phyloP scores from a whole-genome alignment of 2,888 invertebrate species.

The Philereme transversata region DNA sequence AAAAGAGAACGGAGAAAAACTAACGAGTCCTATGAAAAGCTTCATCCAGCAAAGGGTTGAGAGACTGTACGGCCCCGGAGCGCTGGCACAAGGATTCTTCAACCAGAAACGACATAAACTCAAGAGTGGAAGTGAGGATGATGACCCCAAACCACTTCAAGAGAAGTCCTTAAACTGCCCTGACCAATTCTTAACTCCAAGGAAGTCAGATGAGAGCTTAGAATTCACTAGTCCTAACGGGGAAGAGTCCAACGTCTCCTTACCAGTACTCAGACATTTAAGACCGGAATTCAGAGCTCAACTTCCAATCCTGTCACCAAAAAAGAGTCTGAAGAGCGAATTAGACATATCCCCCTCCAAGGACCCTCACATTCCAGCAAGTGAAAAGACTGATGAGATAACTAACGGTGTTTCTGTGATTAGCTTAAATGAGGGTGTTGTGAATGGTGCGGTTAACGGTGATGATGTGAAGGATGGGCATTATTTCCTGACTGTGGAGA shows the following conservation, averaged over 20 bases:
- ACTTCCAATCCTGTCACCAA: conserved; percentile 87
- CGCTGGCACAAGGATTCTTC: conserved; percentile 93
- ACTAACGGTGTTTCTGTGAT: conserved; percentile 73
- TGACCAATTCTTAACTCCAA: conserved; percentile 59
- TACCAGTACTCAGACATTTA: conserved; percentile 92
- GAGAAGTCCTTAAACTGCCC: conserved; percentile 72
- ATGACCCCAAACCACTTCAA: conserved; percentile 66
- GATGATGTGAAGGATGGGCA: conserved; percentile 86
- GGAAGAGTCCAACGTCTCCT: conserved; percentile 59
- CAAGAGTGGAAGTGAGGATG: conserved; percentile 70
- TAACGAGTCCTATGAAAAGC: conserved; percentile 85
- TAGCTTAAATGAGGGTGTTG: conserved; percentile 55
- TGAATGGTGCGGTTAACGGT: conserved; percentile 49
- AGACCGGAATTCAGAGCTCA: conserved; percentile 94
- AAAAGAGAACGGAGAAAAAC: conserved; percentile 74
- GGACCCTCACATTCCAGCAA: conserved; percentile 40
- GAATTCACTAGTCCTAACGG: conserved; percentile 58
- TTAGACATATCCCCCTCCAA: conserved; percentile 65
- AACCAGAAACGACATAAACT: conserved; percentile 84
- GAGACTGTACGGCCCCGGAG: conserved; percentile 93
- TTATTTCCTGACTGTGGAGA: conserved; percentile 90
- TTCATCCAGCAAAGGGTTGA: conserved; percentile 96
- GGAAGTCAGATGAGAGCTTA: conserved; percentile 49
- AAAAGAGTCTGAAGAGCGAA: conserved; percentile 70
- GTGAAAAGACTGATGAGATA: conserved; percentile 62